Evolutionary conservation across 2,888 invertebrate species (phyloP).

Genomic region (Molanna angustata): DNA sequence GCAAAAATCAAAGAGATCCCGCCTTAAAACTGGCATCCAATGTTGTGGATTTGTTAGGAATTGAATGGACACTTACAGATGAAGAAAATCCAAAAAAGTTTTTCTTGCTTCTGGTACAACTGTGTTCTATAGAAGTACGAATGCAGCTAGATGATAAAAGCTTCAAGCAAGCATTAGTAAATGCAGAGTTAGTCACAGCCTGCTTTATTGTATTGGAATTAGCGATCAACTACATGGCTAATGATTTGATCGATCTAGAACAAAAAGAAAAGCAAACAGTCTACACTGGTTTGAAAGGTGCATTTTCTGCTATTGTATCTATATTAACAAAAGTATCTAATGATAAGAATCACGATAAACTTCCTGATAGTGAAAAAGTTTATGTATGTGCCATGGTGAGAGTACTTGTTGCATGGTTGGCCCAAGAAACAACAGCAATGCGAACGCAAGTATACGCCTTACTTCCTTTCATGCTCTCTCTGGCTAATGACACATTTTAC

Average conservation of each 20-base stretch:
- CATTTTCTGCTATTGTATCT: conserved; percentile 77
- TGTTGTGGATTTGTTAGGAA: conserved; percentile 75
- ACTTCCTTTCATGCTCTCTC: conserved; percentile 75
- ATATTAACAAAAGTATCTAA: conserved; percentile 70
- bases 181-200: conserved; percentile 75
- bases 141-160: conserved; percentile 90
- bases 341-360: conserved; percentile 69
- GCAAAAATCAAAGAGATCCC: conserved; percentile 85
- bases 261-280: conserved; percentile 89
- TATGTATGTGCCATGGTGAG: conserved; percentile 84
- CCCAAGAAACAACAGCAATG: conserved; percentile 88
- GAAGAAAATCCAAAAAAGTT: conserved; percentile 77
- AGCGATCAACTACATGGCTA: conserved; percentile 75
- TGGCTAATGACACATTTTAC: conserved; percentile 81
- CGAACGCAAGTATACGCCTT: conserved; percentile 77
- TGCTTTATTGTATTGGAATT: conserved; percentile 81
- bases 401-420: conserved; percentile 84
- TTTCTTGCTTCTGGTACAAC: conserved; percentile 76
- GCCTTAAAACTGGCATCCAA: conserved; percentile 80
- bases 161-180: conserved; percentile 72
- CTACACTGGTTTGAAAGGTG: conserved; percentile 85
- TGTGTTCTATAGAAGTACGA: conserved; percentile 88
- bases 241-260: conserved; percentile 79
- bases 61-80: conserved; percentile 80
- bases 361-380: conserved; percentile 67